A percentile compares a stretch with the other conserved stretches of the same genome.
These are phyloP conservation scores for Zosterops hypoxanthus DNA, from an alignment of 2,113 vertebrate genomes.

Conservation along the genomic window DNA sequence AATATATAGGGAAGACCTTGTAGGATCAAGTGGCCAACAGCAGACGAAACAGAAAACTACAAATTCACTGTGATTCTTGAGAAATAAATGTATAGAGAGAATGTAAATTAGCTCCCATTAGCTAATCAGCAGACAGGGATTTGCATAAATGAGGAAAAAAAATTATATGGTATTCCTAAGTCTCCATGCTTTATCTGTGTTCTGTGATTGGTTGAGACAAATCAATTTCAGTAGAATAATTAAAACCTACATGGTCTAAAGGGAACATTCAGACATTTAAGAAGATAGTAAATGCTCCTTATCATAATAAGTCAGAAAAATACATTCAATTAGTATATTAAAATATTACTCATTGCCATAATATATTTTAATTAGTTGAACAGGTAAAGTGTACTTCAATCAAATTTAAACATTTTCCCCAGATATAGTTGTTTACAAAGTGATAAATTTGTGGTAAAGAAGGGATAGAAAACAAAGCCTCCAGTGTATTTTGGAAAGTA, in stretches of 20 bases:
- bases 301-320: conserved; percentile 33
- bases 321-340: conserved; percentile 40
- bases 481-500: neutral
- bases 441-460: neutral
- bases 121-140: neutral
- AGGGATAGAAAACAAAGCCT: neutral
- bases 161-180: neutral
- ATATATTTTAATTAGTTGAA: conserved; percentile 34
- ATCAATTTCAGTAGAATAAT: conserved; percentile 52
- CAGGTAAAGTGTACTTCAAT: neutral
- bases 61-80: neutral
- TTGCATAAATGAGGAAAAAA: neutral
- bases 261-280: conserved; percentile 35
- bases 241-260: conserved; percentile 44
- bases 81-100: neutral
- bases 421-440: neutral
- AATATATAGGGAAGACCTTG: neutral
- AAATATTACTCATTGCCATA: neutral
- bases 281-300: conserved; percentile 39
- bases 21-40: neutral
- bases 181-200: neutral
- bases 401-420: neutral
- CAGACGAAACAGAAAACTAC: neutral
- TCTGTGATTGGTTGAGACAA: conserved; percentile 30
- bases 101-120: neutral